Base-by-base conservation (phyloP, 2,888 invertebrate genomes). In the Plebejus melissa region DNA sequence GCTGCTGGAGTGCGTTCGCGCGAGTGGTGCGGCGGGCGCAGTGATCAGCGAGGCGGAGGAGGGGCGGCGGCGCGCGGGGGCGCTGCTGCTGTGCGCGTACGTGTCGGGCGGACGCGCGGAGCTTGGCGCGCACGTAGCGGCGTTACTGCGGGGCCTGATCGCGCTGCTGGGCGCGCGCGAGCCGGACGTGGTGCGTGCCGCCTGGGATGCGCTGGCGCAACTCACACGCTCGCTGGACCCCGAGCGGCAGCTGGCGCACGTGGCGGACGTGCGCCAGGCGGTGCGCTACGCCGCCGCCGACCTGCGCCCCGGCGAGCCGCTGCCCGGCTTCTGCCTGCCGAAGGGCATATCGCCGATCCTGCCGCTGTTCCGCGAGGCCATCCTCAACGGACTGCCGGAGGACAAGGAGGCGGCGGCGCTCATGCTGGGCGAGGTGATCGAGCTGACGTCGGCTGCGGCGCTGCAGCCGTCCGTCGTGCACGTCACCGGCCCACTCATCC, bases 401-500 rank as follows among this genome's bases (percentile, higher is more conserved):
- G 96, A 98, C 86, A 99, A 99, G 88, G 99, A 99, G 90, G 96
- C 97, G 79, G 99, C 99, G 0, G 98, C 99, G 7, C 96, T 97
- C 85, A 98, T 98, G 79, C 93, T 99, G 82, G 96, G 97, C 75
- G 96, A 96, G 86, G 95, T 98, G 22, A 98, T 98, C 84, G 95
- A 94, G 83, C 91, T 97, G 77, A 98, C 99, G 6, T 97, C 96
- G 79, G 95, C 98, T 0, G 94, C 96, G 75, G 98, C 99, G 5
- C 92, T 99, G 76, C 98, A 98, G 88, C 97, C 99, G 0, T 99
- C 99, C 74, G 99, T 99, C 4, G 97, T 99, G 78, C 97, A 98
- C 87, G 98, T 99, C 83, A 99, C 99, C 4, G 99, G 99, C 0
- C 99, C 99, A 0, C 94, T 99, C 79, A 99, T 99, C 91, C 96